These are phyloP conservation scores for Lontra canadensis DNA, from an alignment of 2,113 vertebrate species.

Conservation along the genomic window DNA sequence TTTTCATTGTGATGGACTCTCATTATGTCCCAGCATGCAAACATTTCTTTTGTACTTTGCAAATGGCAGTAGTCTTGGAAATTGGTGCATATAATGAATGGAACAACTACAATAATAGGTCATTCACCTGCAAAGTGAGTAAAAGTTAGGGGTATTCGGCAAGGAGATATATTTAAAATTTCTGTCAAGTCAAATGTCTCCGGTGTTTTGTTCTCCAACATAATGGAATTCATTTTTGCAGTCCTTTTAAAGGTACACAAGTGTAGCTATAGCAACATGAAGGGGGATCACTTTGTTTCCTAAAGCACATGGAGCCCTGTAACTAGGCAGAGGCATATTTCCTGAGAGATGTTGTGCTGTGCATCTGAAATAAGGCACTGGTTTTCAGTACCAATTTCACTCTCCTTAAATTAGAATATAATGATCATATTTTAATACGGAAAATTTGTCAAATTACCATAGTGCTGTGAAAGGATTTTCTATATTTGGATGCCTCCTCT, in stretches of 20 bases:
- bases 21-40: constrained; percentile 21
- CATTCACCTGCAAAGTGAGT: constrained; percentile 51
- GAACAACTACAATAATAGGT: not conserved
- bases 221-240: constrained; percentile 64
- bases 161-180: constrained; percentile 46
- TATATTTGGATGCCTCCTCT: not conserved
- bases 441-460: constrained; percentile 52
- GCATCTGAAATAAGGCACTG: constrained; percentile 28
- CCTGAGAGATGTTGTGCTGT: not conserved
- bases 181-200: constrained; percentile 61
- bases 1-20: constrained; percentile 20
- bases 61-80: not conserved
- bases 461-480: not conserved
- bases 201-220: constrained; percentile 49
- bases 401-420: constrained; percentile 52
- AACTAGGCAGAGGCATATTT: constrained; percentile 4
- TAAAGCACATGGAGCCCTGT: not conserved
- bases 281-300: constrained; percentile 40
- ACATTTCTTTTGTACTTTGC: constrained; percentile 41
- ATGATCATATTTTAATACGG: constrained; percentile 18
- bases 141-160: constrained; percentile 28
- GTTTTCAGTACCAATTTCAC: constrained; percentile 24
- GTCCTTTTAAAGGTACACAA: constrained; percentile 45
- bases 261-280: constrained; percentile 56
- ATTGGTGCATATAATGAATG: constrained; percentile 3